Evolutionary conservation across 2,113 vertebrate species (phyloP).

Genomic region (Amblyopsis rosae): DNA sequence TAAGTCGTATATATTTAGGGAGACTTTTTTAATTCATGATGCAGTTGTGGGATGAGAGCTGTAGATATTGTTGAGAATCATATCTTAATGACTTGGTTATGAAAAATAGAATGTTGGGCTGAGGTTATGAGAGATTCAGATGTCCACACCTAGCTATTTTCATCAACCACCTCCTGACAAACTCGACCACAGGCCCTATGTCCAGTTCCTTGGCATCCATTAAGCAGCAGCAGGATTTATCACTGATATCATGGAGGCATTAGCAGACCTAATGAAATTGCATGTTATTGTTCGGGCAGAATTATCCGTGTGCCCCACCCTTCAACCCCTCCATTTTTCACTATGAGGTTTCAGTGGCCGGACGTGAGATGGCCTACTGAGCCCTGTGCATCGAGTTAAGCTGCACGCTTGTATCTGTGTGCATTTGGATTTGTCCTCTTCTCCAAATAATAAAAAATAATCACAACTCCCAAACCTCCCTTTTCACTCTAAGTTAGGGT

Average conservation of each 20-base stretch:
- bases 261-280: constrained; percentile 73
- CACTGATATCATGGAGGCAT: constrained; percentile 67
- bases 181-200: constrained; percentile 52
- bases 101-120: too few relatives aligned
- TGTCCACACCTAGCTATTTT: not conserved
- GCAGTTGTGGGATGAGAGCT: not conserved
- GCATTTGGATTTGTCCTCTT: constrained; percentile 64
- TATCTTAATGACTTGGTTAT: too few relatives aligned
- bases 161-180: constrained; percentile 23
- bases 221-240: constrained; percentile 64
- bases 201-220: constrained; percentile 58
- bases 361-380: constrained; percentile 64
- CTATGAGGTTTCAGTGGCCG: constrained; percentile 59
- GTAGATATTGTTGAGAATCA: too few relatives aligned
- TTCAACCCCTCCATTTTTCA: constrained; percentile 55
- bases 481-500: constrained; percentile 65
- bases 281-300: constrained; percentile 67
- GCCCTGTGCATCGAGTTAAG: constrained; percentile 52
- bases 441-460: constrained; percentile 77
- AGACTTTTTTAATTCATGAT: not conserved
- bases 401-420: constrained; percentile 36
- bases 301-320: constrained; percentile 45
- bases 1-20: not conserved
- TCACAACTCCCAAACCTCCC: constrained; percentile 46
- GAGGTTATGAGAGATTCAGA: not conserved